Conservation (phyloP, 2,113 vertebrate species). For the Coreoperca whiteheadi region DNA sequence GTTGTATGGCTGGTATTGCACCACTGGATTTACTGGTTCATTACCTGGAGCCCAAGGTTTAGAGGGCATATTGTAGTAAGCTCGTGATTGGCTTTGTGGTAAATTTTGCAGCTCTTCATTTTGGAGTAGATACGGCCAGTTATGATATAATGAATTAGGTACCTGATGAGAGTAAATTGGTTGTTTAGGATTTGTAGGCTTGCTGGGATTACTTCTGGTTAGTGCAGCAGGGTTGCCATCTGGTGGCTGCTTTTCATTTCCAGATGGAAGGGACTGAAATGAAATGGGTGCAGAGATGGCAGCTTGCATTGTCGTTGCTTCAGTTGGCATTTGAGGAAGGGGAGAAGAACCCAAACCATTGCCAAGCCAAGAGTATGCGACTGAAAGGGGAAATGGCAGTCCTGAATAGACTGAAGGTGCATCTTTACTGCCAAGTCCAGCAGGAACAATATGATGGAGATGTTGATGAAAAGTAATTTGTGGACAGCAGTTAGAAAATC, state of each 20-base stretch:
- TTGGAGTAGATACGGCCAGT: conserved; percentile 1
- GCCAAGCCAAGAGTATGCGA: not conserved
- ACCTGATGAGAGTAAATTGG: conserved; percentile 2
- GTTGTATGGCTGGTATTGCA: conserved; percentile 6
- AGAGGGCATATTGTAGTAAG: not conserved
- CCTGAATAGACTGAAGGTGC: not conserved
- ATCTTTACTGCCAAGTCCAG: not conserved
- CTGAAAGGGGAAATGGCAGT: conserved; percentile 1
- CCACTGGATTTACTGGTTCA: not conserved
- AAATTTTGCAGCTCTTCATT: not conserved
- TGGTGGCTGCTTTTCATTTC: conserved; percentile 43
- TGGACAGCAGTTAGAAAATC: conserved; percentile 65
- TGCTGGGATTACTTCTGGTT: not conserved
- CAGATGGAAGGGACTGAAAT: not conserved
- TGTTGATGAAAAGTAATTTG: conserved; percentile 76
- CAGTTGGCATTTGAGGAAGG: not conserved
- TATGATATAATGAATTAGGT: not conserved
- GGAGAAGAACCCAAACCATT: not conserved
- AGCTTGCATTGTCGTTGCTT: not conserved
- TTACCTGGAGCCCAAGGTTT: not conserved
- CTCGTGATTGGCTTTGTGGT: not conserved
- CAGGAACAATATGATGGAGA: conserved; percentile 63
- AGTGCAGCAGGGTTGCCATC: conserved; percentile 43
- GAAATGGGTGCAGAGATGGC: not conserved
- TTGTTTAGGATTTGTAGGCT: not conserved